A percentile compares a stretch with the other conserved stretches of the same genome.
Evolutionary conservation across 2,888 invertebrate genomes (phyloP).

Genomic region (Zeuzera pyrina): DNA sequence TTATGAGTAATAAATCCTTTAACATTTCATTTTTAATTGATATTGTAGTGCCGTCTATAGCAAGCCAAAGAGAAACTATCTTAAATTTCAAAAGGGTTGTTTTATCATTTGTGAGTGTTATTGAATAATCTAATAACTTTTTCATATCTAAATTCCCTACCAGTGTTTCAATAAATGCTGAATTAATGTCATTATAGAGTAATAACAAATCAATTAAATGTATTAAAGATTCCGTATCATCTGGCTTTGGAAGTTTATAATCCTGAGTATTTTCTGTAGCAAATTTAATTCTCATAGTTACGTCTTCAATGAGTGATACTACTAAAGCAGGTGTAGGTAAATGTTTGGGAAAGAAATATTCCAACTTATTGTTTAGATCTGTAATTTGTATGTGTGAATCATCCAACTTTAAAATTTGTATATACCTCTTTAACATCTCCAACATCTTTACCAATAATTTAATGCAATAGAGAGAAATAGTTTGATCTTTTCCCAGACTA

Average conservation of each 20-base stretch:
- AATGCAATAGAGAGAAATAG: constrained; percentile 58
- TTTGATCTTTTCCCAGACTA: constrained; percentile 43
- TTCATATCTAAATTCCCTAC: constrained; percentile 59
- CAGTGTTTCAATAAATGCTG: constrained; percentile 57
- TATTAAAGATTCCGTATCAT: constrained; percentile 42
- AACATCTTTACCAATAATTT: constrained; percentile 71
- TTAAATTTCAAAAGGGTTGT: constrained; percentile 55
- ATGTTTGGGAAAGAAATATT: constrained; percentile 60
- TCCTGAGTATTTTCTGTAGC: constrained; percentile 30
- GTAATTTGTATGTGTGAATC: constrained; percentile 28
- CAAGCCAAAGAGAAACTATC: constrained; percentile 58
- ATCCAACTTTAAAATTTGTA: constrained; percentile 60
- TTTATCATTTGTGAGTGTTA: constrained; percentile 31
- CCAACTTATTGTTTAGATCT: constrained; percentile 51
- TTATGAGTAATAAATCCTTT: constrained; percentile 67
- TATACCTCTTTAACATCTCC: constrained; percentile 62
- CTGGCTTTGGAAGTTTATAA: constrained; percentile 41
- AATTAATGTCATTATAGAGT: constrained; percentile 54
- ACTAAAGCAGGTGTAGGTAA: constrained; percentile 45
- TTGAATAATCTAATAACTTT: constrained; percentile 46
- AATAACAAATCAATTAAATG: constrained; percentile 48
- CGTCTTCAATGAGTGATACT: constrained; percentile 44
- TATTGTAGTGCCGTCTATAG: constrained; percentile 59
- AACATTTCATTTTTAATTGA: constrained; percentile 69
- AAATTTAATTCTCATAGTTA: constrained; percentile 20